Conservation (phyloP, 2,113 vertebrate species). For the Myocastor coypus region DNA sequence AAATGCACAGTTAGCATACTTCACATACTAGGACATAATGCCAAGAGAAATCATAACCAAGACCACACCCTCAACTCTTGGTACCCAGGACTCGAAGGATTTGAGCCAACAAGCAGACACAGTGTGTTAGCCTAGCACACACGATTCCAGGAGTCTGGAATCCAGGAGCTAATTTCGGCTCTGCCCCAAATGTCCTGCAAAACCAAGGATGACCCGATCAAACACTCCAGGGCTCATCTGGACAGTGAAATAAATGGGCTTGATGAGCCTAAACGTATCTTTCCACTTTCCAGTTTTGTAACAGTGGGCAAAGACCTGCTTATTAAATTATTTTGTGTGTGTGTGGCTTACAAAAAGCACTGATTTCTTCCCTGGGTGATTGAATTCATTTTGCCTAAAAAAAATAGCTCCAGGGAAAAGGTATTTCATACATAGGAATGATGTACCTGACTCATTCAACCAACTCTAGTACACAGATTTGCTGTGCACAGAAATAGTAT, state of each 20-base stretch:
- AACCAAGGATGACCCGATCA: background rate
- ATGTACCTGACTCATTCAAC: background rate
- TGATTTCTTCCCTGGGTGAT: background rate
- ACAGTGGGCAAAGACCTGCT: background rate
- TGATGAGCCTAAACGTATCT: background rate
- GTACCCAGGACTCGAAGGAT: slow-evolving; percentile 19
- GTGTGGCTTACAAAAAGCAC: background rate
- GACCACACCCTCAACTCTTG: slow-evolving; percentile 28
- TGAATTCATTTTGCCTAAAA: slow-evolving; percentile 24
- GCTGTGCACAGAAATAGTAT: background rate
- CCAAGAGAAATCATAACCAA: slow-evolving; percentile 72
- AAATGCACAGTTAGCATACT: slow-evolving; percentile 78
- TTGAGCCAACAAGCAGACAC: slow-evolving; percentile 7
- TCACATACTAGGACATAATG: slow-evolving; percentile 71
- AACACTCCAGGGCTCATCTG: background rate
- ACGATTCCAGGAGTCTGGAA: background rate
- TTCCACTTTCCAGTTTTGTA: background rate
- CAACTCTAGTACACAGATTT: background rate
- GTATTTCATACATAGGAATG: background rate
- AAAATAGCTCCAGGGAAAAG: background rate
- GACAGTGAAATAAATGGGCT: background rate
- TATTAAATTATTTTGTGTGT: background rate
- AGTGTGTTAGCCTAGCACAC: background rate
- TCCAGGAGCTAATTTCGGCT: background rate
- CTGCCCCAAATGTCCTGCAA: background rate